A percentile compares a stretch with the other conserved stretches of the same genome.
phyloP scores from a whole-genome alignment of 2,797 vertebrate species.

The Masticophis lateralis region DNA sequence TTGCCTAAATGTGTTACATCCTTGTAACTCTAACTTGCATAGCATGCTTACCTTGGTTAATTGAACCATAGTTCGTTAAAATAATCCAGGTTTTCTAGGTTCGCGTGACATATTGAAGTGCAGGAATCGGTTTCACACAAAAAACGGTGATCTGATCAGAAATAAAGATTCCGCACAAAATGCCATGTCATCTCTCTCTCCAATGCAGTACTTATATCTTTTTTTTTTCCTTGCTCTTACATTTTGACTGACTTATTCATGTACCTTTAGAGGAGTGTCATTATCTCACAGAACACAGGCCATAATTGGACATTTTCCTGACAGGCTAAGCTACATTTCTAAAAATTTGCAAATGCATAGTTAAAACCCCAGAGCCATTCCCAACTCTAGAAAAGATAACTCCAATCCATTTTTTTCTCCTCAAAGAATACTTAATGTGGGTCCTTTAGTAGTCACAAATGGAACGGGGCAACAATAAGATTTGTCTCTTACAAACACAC shows the following conservation, averaged over 20 bases:
- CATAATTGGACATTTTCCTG: slow-evolving; percentile 9
- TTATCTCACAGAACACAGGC: neutral
- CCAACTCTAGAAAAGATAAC: slow-evolving; percentile 36
- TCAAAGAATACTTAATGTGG: neutral
- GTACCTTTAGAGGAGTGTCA: neutral
- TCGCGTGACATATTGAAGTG: neutral
- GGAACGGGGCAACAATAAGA: neutral
- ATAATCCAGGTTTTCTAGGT: neutral
- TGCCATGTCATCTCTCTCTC: neutral
- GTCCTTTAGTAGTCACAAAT: neutral
- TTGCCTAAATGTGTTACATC: neutral
- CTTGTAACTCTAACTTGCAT: neutral
- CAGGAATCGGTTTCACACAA: neutral
- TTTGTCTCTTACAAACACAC: neutral
- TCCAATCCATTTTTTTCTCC: neutral
- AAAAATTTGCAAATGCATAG: neutral
- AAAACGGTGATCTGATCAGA: neutral
- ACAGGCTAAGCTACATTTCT: neutral
- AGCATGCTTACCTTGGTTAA: neutral
- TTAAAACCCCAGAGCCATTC: neutral
- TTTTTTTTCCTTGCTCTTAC: neutral
- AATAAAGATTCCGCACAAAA: neutral
- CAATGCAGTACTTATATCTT: neutral
- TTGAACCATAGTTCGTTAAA: neutral
- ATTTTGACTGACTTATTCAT: neutral